phyloP scores from a whole-genome alignment of 1,140 invertebrate genomes.

The Metaphire vulgaris region DNA sequence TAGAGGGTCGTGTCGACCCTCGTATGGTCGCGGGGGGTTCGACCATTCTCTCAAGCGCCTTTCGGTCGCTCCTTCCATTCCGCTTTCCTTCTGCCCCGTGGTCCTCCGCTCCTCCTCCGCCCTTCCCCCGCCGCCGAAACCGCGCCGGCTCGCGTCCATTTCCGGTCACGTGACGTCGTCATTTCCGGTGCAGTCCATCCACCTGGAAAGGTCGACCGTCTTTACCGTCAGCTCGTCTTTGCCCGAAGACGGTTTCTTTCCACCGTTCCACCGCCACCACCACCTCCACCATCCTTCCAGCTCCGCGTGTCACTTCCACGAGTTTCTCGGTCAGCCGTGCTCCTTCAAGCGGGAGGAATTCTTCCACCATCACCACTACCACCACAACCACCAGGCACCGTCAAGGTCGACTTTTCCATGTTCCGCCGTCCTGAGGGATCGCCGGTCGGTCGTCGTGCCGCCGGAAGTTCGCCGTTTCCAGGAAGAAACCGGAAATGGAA shows the following conservation, averaged over 20 bases:
- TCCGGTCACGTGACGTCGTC: not conserved
- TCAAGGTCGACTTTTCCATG: not conserved
- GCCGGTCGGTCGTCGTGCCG: no score
- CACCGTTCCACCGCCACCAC: not conserved
- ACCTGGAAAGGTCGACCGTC: not conserved
- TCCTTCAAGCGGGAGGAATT: no score
- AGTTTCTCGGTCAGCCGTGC: no score
- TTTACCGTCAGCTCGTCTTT: not conserved
- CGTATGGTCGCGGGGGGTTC: no score
- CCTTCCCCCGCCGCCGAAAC: not conserved
- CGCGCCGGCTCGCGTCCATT: not conserved
- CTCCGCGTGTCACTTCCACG: not conserved
- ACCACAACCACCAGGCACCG: not conserved
- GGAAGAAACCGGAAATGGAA: no score
- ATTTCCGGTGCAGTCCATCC: not conserved
- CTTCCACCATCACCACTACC: no score
- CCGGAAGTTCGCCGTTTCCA: no score
- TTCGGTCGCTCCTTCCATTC: not conserved
- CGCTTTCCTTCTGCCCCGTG: not conserved
- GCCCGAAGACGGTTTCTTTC: not conserved
- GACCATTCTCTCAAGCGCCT: not conserved
- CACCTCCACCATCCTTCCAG: not conserved
- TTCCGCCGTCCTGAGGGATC: no score
- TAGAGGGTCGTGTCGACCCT: not conserved
- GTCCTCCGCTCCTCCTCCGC: not conserved